These are phyloP conservation scores for Spilarctia lutea DNA, from an alignment of 2,888 invertebrate species.

Conservation along the genomic window DNA sequence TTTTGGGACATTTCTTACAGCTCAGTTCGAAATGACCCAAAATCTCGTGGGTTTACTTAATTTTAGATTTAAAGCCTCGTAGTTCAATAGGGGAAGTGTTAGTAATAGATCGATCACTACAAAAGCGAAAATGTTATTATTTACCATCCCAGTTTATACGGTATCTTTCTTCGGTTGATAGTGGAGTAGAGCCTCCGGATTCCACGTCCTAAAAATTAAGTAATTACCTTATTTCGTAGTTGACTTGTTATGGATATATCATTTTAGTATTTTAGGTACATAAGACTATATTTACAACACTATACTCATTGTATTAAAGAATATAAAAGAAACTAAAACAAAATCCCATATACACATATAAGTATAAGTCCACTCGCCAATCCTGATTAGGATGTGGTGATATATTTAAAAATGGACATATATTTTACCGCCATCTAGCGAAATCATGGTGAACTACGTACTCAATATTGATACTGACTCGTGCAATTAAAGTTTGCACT, in stretches of 20 bases:
- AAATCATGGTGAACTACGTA: neutral
- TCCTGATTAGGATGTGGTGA: neutral
- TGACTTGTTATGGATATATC: neutral
- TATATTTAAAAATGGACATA: neutral
- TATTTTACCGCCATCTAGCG: slow-evolving; percentile 1
- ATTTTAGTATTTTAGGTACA: neutral
- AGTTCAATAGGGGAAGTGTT: no score
- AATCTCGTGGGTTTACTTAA: no score
- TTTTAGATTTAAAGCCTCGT: no score
- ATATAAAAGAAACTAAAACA: no score
- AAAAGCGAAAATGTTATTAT: slow-evolving; percentile 12
- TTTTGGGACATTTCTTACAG: no score
- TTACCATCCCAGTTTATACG: slow-evolving; percentile 74
- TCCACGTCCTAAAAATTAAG: slow-evolving; percentile 59
- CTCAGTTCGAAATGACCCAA: no score
- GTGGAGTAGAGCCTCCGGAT: slow-evolving; percentile 67
- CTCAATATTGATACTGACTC: neutral
- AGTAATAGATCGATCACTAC: no score
- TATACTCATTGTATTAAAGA: no score
- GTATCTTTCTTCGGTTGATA: slow-evolving; percentile 62
- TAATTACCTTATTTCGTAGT: neutral
- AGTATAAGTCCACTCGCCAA: neutral
- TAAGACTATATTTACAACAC: no score
- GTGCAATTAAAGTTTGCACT: neutral
- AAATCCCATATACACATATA: no score